Evolutionary conservation across 2,113 vertebrate genomes (phyloP).

Genomic region (Glareola pratincola): DNA sequence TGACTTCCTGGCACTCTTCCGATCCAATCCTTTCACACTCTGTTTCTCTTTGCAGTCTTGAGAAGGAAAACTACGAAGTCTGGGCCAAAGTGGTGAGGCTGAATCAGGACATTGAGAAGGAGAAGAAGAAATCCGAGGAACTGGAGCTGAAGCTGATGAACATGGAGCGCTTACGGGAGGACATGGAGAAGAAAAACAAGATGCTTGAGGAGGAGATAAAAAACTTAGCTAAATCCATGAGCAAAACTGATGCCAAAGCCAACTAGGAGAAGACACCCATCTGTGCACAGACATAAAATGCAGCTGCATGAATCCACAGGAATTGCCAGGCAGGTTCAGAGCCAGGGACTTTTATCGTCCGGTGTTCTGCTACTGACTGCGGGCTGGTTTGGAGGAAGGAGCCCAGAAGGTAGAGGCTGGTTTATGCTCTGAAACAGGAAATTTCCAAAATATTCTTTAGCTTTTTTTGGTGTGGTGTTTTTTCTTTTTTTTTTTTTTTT

Average conservation of each 20-base stretch:
- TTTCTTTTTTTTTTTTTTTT: not conserved
- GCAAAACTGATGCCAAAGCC: not conserved
- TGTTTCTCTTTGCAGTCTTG: slow-evolving; percentile 74
- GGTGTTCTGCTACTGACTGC: not conserved
- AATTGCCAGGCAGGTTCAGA: not conserved
- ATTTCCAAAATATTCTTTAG: not conserved
- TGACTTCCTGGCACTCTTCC: not conserved
- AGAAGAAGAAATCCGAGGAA: slow-evolving; percentile 70
- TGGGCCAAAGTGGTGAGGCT: slow-evolving; percentile 83
- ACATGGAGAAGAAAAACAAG: slow-evolving; percentile 78
- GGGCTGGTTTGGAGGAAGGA: not conserved
- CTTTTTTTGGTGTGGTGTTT: not conserved
- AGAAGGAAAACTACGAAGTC: slow-evolving; percentile 85
- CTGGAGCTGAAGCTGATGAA: slow-evolving; percentile 80
- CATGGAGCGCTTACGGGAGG: slow-evolving; percentile 68
- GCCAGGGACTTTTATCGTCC: not conserved
- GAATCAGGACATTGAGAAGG: slow-evolving; percentile 77
- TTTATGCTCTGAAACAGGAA: not conserved
- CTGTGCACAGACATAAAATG: not conserved
- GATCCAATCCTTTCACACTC: not conserved
- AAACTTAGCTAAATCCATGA: slow-evolving; percentile 47
- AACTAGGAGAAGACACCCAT: not conserved
- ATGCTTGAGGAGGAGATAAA: slow-evolving; percentile 81
- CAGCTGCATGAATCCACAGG: not conserved
- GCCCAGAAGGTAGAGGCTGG: not conserved